Evolutionary conservation across 1,140 invertebrate species (phyloP), one percentile per base, ranked within the genome.

Genomic region (Acarapis woodi): DNA sequence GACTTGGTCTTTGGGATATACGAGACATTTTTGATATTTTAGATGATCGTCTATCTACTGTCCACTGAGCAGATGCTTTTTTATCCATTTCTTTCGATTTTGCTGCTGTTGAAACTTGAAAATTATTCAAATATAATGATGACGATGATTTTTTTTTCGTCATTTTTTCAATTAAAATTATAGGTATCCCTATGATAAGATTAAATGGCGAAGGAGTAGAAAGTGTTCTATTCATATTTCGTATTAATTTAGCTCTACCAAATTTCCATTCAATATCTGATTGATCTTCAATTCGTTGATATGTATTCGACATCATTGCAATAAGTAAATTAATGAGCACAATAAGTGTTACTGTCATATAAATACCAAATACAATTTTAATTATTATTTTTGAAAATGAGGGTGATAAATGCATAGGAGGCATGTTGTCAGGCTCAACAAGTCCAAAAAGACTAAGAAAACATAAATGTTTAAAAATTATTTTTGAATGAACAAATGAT

Each of bases 241-340:
- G 64, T 50, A 99, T 93, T 46, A 99, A 63, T 61, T 97, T 97
- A 30, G 88, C 93, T 47, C 96, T 59, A 22, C 90, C 90, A 53
- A 90, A 99, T 58, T 99, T 99, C 90, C 90, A 99, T 58, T 99
- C 90, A 47, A 88, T 93, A 58, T 99, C 90, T n/a, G 88, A 96
- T 66, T 97, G 87, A 30, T 87, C 82, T 64, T 93, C 57, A 53
- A 96, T 96, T 46, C 87, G 66, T 58, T 94, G 85, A 58, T 96
- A 96, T 47, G 88, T 96, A 64, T 96, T 85, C 51, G 80, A 87
- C 85, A 96, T 94, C 88, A 96, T 94, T 62, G 88, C 88, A 69
- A 96, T 96, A 49, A 96, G 71, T 52, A 94, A 68, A 64, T 93
- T 94, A 61, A 94, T 87, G 47, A 96, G 68, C 48, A 94, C 88